Conservation (phyloP, 1,140 invertebrate species). For the Pogonus chalceus region DNA sequence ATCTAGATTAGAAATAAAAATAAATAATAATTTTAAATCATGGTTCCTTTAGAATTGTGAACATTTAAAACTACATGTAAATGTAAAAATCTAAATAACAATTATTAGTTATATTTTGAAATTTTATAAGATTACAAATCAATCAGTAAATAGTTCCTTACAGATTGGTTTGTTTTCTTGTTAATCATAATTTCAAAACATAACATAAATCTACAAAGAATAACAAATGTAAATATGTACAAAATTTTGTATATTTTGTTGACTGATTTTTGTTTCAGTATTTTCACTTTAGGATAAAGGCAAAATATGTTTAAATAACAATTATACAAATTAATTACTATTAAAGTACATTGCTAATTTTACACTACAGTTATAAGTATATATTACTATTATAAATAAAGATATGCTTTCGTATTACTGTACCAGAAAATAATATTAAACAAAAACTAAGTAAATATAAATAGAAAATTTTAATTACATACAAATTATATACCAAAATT, state of each 20-base stretch:
- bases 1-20: no score
- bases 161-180: no score
- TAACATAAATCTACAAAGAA: neutral
- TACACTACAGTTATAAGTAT: neutral
- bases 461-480: no score
- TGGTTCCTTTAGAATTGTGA: neutral
- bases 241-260: neutral
- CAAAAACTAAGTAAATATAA: no score
- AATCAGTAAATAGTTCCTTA: no score
- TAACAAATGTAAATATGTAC: conserved; percentile 7
- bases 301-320: neutral
- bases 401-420: neutral
- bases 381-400: neutral
- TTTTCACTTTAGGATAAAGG: neutral
- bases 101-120: no score
- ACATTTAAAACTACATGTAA: neutral
- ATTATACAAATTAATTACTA: neutral
- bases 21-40: no score
- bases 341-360: neutral
- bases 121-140: no score
- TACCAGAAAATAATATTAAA: no score
- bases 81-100: neutral
- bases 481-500: no score
- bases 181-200: no score
- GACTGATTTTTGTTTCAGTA: neutral